Evolutionary conservation across 64 coral and sea anemone genomes (phyloP), one percentile per base, ranked within the genome.

Genomic region (Platygyra sinensis): DNA sequence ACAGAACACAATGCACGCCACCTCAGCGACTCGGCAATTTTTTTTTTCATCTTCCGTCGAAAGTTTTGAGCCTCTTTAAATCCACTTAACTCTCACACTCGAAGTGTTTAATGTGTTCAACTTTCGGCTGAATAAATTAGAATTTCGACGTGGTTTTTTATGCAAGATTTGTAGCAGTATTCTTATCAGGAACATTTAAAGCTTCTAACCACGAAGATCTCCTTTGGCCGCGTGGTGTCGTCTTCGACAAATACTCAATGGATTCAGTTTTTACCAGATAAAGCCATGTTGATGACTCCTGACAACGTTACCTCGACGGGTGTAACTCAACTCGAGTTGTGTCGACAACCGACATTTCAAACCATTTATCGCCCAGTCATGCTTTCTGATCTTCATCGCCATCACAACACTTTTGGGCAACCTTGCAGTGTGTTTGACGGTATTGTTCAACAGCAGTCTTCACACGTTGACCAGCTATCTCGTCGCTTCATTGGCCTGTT

Each of bases 401-500:
- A 30, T 90, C 25, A 79, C 91, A 51, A 94, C 95, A 50, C 30
- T 98, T 61, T 18, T 98, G 29, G 96, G 96, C 15, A 98, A 95
- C 88, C 54, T 90, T 13, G 81, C 88, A 16, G 96, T 98, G 5
- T 95, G 90, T 75, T 51, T 92, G 9, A 95, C 94, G 52, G 94
- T 98, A 2, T 72, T 92, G 10, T 69, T 93, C 54, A 93, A 88
- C 30, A 79, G 61, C 6, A 90, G 65, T 62, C 94, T 98, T 82
- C 87, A 88, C 57, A 91, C 80, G 4, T 93, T 95, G 49, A 98
- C 96, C 72, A 95, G 93, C 60, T 93, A 93, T 67, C 52, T 98
- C 55, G 94, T 98, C 5, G 94, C 93, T 16, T 98, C 96, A 4
- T 71, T 98, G n/a, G 96, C 96, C 18, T 79, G 90, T 25, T 92